Percentiles rank a stretch among this genome's conserved stretches.
Conservation (phyloP, 2,113 vertebrate species). For the Porphyrio hochstetteri region DNA sequence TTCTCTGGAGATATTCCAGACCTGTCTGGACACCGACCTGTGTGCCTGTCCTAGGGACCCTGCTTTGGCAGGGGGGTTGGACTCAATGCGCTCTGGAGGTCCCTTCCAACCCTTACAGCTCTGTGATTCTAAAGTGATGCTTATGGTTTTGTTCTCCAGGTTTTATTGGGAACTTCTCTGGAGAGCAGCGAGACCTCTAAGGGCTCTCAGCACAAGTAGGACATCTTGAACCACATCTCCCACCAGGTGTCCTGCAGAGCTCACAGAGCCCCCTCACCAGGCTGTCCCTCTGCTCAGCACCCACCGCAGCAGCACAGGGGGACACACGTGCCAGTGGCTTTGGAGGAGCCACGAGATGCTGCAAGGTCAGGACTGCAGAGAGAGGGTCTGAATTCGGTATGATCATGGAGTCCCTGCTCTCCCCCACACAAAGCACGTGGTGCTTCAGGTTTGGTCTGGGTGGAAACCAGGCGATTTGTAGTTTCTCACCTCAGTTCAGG, state of each 20-base stretch:
- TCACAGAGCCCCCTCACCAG: background rate
- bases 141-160: background rate
- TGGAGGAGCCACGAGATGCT: rapidly evolving
- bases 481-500: background rate
- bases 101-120: no score
- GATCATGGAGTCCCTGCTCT: rapidly evolving
- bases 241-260: background rate
- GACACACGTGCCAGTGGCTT: background rate
- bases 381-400: background rate
- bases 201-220: background rate
- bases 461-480: background rate
- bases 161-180: background rate
- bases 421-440: background rate
- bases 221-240: background rate
- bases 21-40: no score
- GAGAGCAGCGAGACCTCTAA: background rate
- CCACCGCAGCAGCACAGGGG: background rate
- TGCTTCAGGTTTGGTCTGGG: background rate
- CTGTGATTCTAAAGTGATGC: background rate
- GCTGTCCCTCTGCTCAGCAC: background rate
- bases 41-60: no score
- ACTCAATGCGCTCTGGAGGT: no score
- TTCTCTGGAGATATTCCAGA: no score
- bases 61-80: no score
- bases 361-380: background rate